Conservation (phyloP, 2,797 vertebrate species). For the Anniella stebbinsi region DNA sequence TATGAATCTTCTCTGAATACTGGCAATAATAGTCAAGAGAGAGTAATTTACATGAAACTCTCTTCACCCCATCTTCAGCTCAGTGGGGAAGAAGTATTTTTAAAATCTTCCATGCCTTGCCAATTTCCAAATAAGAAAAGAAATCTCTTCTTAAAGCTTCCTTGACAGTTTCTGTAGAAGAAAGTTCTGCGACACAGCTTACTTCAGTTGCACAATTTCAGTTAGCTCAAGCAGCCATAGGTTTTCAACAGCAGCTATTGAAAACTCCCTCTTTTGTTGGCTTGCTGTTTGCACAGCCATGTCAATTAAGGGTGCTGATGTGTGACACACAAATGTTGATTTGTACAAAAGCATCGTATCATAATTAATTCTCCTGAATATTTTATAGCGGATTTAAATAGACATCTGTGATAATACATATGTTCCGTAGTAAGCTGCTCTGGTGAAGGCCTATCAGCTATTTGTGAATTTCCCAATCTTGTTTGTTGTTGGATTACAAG, state of each 20-base stretch:
- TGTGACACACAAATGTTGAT: conserved; percentile 35
- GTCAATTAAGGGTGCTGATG: conserved; percentile 20
- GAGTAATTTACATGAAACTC: conserved; percentile 11
- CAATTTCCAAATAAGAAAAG: conserved; percentile 26
- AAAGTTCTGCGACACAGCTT: background rate
- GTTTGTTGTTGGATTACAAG: conserved; percentile 21
- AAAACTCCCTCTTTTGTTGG: background rate
- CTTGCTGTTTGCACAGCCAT: background rate
- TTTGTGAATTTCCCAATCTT: conserved; percentile 47
- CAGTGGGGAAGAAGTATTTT: conserved; percentile 20
- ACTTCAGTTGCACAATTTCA: background rate
- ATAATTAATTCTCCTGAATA: conserved; percentile 57
- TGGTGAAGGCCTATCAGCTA: conserved; percentile 33
- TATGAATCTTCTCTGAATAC: conserved; percentile 30
- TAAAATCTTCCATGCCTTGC: conserved; percentile 30
- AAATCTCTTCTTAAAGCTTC: conserved; percentile 39
- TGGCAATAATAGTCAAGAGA: conserved; percentile 7
- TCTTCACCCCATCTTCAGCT: conserved; percentile 38
- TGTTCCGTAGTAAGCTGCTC: conserved; percentile 35
- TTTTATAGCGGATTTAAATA: conserved; percentile 54
- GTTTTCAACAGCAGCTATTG: conserved; percentile 5
- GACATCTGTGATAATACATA: conserved; percentile 36
- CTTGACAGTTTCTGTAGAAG: background rate
- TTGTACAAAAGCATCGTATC: conserved; percentile 24
- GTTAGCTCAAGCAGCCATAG: background rate